Base-by-base conservation (phyloP, 2,113 vertebrate genomes). In the Caranx melampygus region DNA sequence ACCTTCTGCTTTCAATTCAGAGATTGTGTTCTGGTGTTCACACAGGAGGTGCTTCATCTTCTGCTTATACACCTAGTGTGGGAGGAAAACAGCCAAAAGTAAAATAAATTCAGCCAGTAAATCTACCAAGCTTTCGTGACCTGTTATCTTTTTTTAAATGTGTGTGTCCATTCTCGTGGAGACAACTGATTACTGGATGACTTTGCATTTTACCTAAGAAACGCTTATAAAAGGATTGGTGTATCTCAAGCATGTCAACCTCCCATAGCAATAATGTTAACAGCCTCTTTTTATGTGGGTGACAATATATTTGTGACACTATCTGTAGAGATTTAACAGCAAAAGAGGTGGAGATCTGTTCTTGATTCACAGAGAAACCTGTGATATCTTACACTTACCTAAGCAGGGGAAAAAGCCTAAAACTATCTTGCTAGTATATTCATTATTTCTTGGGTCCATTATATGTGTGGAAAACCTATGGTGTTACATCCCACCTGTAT, bases 1-100 rank as follows among this genome's bases (percentile, higher is more conserved):
- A 21, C 91, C 88, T 47, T 96, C 95, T 0, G 89, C 91, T 85
- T 95, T 96, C 89, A 97, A 75, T 87, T 98, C 97, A 0, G 94
- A 94, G 11, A 97, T 87, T 42, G 89, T 96, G 81, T 97, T 97
- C 92, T 98, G 96, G 54, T 99, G 97, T 87, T 99, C 97, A 0
- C 96, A 96, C 37, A 99, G 67, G 37, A 99, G 85, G 86, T 99
- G 97, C 88, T 99, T 99, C 83, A 99, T 96, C 82, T 99, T 99
- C 94, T 99, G 97, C 82, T 97, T 97, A 84, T 98, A 98, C 18
- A 95, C 93, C 95, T 96, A 62, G 20, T 6, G 3, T 26, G 18
- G 13, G 16, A 18, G 2, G 7, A 14, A 14, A 51, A 71, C 44
- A 5, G 18, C 40, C 1, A 72, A 70, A 71, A 11, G n/a, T 2